Conservation (phyloP, 2,797 vertebrate genomes). For the Gadopsis bispinosus region DNA sequence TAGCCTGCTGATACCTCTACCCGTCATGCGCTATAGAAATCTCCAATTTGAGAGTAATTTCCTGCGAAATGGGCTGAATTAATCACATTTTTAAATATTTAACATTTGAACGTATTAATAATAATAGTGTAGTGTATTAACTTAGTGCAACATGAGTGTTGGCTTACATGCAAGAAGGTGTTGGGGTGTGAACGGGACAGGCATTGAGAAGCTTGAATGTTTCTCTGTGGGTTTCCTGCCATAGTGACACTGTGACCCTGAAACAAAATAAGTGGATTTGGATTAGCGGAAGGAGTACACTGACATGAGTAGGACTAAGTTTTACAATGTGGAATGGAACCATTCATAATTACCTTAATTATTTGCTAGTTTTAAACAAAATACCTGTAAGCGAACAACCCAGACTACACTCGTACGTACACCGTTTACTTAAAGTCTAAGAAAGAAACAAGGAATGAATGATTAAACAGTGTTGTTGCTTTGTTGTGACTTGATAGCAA, state of each 20-base stretch:
- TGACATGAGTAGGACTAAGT: background rate
- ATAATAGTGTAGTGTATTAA: background rate
- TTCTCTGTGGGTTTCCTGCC: no score
- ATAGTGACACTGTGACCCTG: background rate
- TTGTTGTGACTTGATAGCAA: slow-evolving; percentile 65
- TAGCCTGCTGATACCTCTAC: no score
- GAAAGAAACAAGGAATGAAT: slow-evolving; percentile 54
- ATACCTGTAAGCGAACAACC: background rate
- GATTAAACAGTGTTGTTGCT: slow-evolving; percentile 58
- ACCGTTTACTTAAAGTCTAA: slow-evolving; percentile 15
- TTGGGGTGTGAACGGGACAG: no score
- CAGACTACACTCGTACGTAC: background rate
- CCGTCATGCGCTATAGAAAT: no score
- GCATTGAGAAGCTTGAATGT: no score
- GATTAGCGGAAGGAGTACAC: background rate
- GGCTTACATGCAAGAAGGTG: no score
- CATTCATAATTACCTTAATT: background rate
- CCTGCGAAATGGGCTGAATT: background rate
- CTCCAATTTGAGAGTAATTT: no score
- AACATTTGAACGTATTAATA: background rate
- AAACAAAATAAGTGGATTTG: background rate
- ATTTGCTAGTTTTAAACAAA: background rate
- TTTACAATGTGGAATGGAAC: background rate
- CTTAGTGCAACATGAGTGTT: background rate
- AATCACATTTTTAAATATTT: background rate